phyloP scores from a whole-genome alignment of 2,113 vertebrate genomes.

The Platysteira castanea region DNA sequence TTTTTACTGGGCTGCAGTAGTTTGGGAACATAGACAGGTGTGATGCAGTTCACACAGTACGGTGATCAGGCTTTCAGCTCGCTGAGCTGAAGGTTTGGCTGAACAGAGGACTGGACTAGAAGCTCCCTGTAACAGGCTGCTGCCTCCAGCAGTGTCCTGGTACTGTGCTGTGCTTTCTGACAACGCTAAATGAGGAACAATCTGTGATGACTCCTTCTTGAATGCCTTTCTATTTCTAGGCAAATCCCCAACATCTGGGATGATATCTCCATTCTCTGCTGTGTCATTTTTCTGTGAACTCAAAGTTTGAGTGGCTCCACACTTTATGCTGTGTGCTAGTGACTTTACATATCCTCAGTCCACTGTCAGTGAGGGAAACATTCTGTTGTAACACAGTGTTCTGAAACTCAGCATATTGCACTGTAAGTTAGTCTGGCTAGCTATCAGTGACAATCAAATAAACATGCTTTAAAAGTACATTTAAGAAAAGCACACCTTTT shows the following conservation, averaged over 20 bases:
- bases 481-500: background rate
- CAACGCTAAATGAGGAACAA: background rate
- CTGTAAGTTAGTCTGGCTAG: background rate
- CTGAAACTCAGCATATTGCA: background rate
- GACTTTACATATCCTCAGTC: background rate
- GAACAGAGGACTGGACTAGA: background rate
- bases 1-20: background rate
- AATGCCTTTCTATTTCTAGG: background rate
- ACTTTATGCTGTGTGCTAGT: background rate
- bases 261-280: background rate
- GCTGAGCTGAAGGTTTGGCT: background rate
- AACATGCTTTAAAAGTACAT: background rate
- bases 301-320: background rate
- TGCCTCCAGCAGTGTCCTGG: background rate
- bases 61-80: background rate
- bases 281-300: background rate
- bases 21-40: background rate
- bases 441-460: background rate
- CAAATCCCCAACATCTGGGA: background rate
- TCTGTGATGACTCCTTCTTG: background rate
- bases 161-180: background rate
- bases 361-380: background rate
- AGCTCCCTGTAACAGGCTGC: background rate
- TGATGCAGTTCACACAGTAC: background rate
- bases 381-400: background rate